A percentile compares a stretch with the other conserved stretches of the same genome.
Evolutionary conservation across 2,113 vertebrate species (phyloP).

Genomic region (Anarhynchus alexandrinus): DNA sequence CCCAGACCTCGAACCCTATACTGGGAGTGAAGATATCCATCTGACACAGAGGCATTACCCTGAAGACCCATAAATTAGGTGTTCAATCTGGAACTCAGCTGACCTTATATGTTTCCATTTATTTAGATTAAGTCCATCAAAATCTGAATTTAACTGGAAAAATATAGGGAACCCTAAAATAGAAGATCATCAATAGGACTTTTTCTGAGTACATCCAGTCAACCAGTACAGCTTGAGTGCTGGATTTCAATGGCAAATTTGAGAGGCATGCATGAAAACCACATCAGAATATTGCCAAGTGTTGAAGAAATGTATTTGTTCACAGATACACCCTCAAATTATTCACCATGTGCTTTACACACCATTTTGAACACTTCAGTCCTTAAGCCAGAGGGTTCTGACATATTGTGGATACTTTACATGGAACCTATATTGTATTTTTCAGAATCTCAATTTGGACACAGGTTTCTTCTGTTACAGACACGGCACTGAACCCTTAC

Average conservation of each 20-base stretch:
- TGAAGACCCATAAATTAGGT: background rate
- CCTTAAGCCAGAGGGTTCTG: background rate
- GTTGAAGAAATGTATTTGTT: background rate
- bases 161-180: background rate
- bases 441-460: background rate
- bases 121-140: background rate
- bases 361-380: background rate
- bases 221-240: background rate
- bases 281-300: background rate
- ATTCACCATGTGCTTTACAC: background rate
- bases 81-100: background rate
- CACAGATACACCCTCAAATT: background rate
- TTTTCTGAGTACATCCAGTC: background rate
- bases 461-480: background rate
- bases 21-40: background rate
- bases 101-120: background rate
- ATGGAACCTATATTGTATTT: background rate
- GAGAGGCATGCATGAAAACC: background rate
- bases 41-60: background rate
- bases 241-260: background rate
- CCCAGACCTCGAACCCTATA: background rate
- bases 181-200: background rate
- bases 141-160: background rate
- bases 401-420: background rate
- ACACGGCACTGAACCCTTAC: accelerated